A percentile compares a stretch with the other conserved stretches of the same genome.
phyloP scores from a whole-genome alignment of 2,797 vertebrate genomes.

The Microctenopoma steveboyesi region DNA sequence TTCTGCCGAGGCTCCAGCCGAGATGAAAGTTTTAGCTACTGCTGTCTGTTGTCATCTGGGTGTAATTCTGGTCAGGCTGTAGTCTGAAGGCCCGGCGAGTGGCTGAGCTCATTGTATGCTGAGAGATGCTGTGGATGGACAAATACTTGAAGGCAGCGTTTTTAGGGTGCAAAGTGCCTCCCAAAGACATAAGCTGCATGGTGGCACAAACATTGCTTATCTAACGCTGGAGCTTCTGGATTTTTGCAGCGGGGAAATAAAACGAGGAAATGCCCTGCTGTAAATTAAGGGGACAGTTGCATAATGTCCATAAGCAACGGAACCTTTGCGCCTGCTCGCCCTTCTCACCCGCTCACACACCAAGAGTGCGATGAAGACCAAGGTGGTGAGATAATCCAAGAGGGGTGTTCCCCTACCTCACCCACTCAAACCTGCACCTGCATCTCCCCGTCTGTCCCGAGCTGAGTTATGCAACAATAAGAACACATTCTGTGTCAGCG shows the following conservation, averaged over 20 bases:
- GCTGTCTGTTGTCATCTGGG: slow-evolving; percentile 3
- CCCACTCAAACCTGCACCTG: background rate
- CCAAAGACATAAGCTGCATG: slow-evolving; percentile 8
- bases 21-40: slow-evolving; percentile 1
- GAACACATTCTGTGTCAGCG: background rate
- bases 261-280: slow-evolving; percentile 13
- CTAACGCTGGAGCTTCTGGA: background rate
- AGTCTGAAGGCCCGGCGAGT: background rate
- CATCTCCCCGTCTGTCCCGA: background rate
- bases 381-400: slow-evolving; percentile 30
- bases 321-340: slow-evolving; percentile 37
- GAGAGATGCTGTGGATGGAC: background rate
- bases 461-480: background rate
- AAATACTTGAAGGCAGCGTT: background rate
- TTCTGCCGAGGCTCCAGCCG: background rate
- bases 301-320: slow-evolving; percentile 38
- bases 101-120: background rate
- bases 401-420: slow-evolving; percentile 39
- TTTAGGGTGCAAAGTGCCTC: background rate
- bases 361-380: slow-evolving; percentile 31
- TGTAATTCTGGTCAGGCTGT: background rate
- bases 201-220: slow-evolving; percentile 13
- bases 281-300: slow-evolving; percentile 36
- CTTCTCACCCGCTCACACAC: slow-evolving; percentile 32
- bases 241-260: slow-evolving; percentile 11